phyloP scores from a whole-genome alignment of 2,797 vertebrate genomes.

The Enteromius anoplus region DNA sequence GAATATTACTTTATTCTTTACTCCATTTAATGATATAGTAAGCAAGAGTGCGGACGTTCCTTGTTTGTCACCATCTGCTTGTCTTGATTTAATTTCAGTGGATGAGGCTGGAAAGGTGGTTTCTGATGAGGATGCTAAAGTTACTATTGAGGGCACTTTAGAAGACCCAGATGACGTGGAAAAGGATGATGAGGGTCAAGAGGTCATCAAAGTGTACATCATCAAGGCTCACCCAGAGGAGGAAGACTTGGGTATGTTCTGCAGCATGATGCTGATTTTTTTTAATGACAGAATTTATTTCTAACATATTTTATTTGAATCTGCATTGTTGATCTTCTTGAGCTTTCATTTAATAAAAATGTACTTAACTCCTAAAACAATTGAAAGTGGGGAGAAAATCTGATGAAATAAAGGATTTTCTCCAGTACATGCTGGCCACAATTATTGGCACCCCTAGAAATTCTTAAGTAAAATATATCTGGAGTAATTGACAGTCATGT shows the following conservation, averaged over 20 bases:
- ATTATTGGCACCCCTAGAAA: too few species aligned
- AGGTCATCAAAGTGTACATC: conserved; percentile 92
- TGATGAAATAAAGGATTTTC: too few species aligned
- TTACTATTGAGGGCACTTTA: conserved; percentile 76
- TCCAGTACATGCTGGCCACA: too few species aligned
- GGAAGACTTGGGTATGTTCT: conserved; percentile 83
- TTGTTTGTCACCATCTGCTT: neutral
- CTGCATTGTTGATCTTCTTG: neutral
- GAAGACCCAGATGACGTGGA: conserved; percentile 67
- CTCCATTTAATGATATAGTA: neutral
- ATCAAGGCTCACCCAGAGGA: conserved; percentile 89
- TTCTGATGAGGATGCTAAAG: conserved; percentile 80
- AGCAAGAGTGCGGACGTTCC: neutral
- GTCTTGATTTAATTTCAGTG: conserved; percentile 70
- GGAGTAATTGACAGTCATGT: too few species aligned
- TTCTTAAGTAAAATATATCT: too few species aligned
- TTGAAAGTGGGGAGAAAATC: neutral
- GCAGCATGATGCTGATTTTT: neutral
- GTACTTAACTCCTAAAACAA: neutral
- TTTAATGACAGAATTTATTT: neutral
- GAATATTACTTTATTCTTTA: neutral
- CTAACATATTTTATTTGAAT: neutral
- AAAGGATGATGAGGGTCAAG: conserved; percentile 85
- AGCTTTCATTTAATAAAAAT: neutral
- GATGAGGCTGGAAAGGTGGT: conserved; percentile 87